Conservation (phyloP, 2,888 invertebrate species). For the Thalpophila matura region DNA sequence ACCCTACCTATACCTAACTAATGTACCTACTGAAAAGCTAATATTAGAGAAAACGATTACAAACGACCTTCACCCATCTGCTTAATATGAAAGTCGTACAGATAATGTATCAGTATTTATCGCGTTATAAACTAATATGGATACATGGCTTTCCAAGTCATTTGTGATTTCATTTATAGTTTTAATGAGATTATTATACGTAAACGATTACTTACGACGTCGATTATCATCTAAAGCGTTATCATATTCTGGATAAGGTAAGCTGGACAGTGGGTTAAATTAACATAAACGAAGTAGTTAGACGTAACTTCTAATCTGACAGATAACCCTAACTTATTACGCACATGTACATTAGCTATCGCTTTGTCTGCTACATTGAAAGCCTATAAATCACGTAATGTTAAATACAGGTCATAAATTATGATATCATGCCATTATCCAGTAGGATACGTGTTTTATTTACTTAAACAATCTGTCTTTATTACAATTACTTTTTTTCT, state of each 20-base stretch:
- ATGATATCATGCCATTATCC: slow-evolving; percentile 14
- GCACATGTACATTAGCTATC: slow-evolving; percentile 31
- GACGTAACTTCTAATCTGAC: slow-evolving; percentile 24
- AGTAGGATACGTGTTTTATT: not conserved
- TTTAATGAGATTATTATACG: slow-evolving; percentile 23
- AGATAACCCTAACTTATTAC: slow-evolving; percentile 43
- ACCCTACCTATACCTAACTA: too few relatives aligned
- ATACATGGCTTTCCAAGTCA: slow-evolving; percentile 33
- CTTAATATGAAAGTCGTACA: slow-evolving; percentile 27
- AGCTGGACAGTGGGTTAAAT: slow-evolving; percentile 25
- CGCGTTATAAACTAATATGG: slow-evolving; percentile 25
- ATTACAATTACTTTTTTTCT: too few relatives aligned
- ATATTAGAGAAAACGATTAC: too few relatives aligned
- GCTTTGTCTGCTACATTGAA: slow-evolving; percentile 42
- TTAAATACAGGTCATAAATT: slow-evolving; percentile 7
- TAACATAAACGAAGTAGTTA: slow-evolving; percentile 32
- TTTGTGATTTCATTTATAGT: slow-evolving; percentile 26
- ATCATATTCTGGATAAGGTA: slow-evolving; percentile 22
- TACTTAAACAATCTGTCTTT: too few relatives aligned
- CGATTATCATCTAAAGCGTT: slow-evolving; percentile 4
- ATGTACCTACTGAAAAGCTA: too few relatives aligned
- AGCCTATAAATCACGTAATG: slow-evolving; percentile 34
- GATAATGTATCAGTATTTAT: slow-evolving; percentile 25
- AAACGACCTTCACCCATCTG: too few relatives aligned
- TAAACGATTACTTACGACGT: slow-evolving; percentile 9